Evolutionary conservation across 2,888 invertebrate species (phyloP).

Genomic region (Eretmocerus hayati): DNA sequence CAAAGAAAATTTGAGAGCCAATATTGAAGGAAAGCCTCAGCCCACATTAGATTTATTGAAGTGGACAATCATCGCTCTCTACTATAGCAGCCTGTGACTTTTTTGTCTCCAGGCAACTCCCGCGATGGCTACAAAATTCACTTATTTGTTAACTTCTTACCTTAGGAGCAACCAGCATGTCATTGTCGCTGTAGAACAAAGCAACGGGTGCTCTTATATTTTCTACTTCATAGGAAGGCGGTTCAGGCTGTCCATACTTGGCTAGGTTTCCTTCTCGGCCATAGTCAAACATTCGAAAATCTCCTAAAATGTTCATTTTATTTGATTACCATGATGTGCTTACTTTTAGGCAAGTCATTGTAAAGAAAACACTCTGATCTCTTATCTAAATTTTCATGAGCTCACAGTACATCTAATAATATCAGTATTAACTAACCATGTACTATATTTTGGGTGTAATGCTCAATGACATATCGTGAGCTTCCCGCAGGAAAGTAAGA

Average conservation of each 20-base stretch:
- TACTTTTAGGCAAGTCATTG: no score
- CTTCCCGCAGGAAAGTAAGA: conserved; percentile 24
- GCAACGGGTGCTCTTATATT: conserved; percentile 27
- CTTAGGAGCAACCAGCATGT: conserved; percentile 22
- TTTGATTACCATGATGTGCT: no score
- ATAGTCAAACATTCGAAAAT: conserved; percentile 28
- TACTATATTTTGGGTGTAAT: conserved; percentile 23
- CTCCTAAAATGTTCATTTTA: conserved; percentile 22
- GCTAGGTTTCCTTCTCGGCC: conserved; percentile 22
- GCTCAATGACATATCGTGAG: conserved; percentile 16
- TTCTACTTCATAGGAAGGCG: conserved; percentile 26
- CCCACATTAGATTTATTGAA: no score
- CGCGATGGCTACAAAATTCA: no score
- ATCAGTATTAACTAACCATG: conserved; percentile 11
- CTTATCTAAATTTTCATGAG: neutral
- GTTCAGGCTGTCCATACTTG: conserved; percentile 20
- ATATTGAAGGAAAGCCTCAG: no score
- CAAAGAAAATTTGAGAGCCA: no score
- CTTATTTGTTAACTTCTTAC: no score
- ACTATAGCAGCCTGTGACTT: no score
- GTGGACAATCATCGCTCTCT: no score
- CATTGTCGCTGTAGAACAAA: conserved; percentile 29
- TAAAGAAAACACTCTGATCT: no score
- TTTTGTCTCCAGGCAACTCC: no score
- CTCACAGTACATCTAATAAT: neutral